Base-by-base conservation (phyloP, 2,113 vertebrate species). In the Sapayoa aenigma region DNA sequence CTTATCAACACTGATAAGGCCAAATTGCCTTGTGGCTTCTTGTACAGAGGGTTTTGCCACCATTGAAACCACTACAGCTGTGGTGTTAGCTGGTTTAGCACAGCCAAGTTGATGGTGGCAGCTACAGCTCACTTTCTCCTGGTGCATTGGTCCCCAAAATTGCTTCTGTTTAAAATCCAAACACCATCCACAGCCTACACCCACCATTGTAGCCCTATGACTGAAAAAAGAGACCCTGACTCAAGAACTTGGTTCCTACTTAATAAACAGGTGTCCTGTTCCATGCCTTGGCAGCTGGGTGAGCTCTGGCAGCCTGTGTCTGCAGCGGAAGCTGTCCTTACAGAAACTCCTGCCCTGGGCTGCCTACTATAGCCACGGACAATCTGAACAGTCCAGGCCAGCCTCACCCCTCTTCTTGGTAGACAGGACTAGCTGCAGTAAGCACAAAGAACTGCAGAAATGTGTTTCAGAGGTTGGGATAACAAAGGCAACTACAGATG, bases 41-140 rank as follows among this genome's bases (percentile, higher is more conserved):
- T 35, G 8, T 69, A 35, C 62, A 6, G 5, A 59, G 24, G 9
- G 27, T 35, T 82, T 37, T 47, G 27, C 31, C 20, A 19, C 22
- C 6, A 6, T 18, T 60, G 46, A 60, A 79, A 68, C 11, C 5
- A 27, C 35, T 25, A 10, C 28, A 58, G 31, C 13, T 59, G 14
- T 31, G 21, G 6, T 52, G 16, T 46, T 27, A 39, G 4, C 7
- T 75, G 31, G 7, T 23, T 1, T 4, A 9, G 23, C 27, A 41
- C 9, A 42, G 5, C 5, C 47, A 78, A 78, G 5, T 19, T 42
- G 35, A 31, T 0, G 1, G 6, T 3, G 4, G 7, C 1, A 6
- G 12, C 28, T 49, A 31, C 31, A 72, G 6, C 11, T 92, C 77
- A 60, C 12, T 9, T 75, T 77, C 30, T 46, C 9, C 44, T 55